Evolutionary conservation across 2,888 invertebrate species (phyloP), one percentile per base, ranked within the genome.

Genomic region (Epinotia brunnichana): DNA sequence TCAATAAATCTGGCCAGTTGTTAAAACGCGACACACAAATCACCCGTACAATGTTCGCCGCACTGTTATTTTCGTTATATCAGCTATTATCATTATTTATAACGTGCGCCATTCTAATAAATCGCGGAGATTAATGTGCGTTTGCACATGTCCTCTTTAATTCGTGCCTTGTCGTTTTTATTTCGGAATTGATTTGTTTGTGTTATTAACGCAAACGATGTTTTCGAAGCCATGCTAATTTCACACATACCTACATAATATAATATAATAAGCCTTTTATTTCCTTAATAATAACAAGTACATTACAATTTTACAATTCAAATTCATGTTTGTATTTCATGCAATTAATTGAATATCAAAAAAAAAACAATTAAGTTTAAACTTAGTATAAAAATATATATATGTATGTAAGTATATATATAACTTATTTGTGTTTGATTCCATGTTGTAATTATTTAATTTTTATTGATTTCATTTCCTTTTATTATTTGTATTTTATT

Each of bases 71-170:
- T 80, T 84, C 83, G 85, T 87, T 85, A 83, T 83, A 84, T 81
- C 77, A 76, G 80, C 82, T 83, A 86, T 87, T 84, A 84, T 83
- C 82, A 80, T 87, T 85, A 88, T 87, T 88, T 87, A 87, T 82
- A 82, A 80, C 80, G 76, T 73, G 71, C 79, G 77, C 77, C 79
- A 80, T 81, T 82, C 73, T 70, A 77, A 82, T 82, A 84, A 88
- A 87, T 87, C 81, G 80, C 74, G 57, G 76, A 80, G 80, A 87
- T 87, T 85, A 87, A 87, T 87, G 80, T 81, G 75, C 79, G 81
- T 77, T 77, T 82, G 82, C 82, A 82, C 81, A 80, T 82, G 81
- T 80, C 79, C 77, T 35, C 62, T 78, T 76, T 80, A 75, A 70
- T 74, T 68, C 73, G 73, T 73, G 72, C 68, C 76, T 76, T 78